These are phyloP conservation scores for Hydrolagus affinis DNA, from an alignment of 2,113 vertebrate genomes.

Conservation along the genomic window DNA sequence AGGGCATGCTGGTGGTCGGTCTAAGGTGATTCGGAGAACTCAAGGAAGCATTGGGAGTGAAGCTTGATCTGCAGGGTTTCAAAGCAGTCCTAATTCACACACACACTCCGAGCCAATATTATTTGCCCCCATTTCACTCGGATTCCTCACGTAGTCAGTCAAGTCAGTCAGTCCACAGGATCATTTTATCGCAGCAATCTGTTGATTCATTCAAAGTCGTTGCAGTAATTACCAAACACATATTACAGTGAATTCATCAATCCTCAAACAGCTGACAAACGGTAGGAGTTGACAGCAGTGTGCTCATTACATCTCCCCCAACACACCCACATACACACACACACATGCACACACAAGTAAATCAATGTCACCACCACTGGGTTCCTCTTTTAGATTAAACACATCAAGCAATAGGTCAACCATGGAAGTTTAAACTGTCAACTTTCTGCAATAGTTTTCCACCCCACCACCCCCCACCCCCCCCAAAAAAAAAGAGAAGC, in stretches of 20 bases:
- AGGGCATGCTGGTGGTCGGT: not conserved
- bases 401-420: not conserved
- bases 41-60: not conserved
- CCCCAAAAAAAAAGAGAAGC: too few relatives aligned
- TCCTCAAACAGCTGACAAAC: constrained; percentile 4
- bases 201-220: constrained; percentile 16
- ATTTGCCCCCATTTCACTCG: constrained; percentile 2
- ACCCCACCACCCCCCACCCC: too few relatives aligned
- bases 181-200: constrained; percentile 9
- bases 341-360: too few relatives aligned
- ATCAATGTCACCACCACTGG: not conserved
- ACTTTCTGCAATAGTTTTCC: constrained; percentile 22
- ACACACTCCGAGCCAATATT: too few relatives aligned
- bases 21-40: not conserved
- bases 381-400: not conserved
- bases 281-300: not conserved
- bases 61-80: too few relatives aligned
- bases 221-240: not conserved
- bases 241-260: not conserved
- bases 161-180: too few relatives aligned
- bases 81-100: too few relatives aligned
- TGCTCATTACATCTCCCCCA: not conserved
- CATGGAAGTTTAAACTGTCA: constrained; percentile 1
- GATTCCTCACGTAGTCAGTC: too few relatives aligned
- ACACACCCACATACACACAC: too few relatives aligned